These are phyloP conservation scores for Caprella mutica DNA, from an alignment of 2,888 invertebrate species.

Conservation along the genomic window DNA sequence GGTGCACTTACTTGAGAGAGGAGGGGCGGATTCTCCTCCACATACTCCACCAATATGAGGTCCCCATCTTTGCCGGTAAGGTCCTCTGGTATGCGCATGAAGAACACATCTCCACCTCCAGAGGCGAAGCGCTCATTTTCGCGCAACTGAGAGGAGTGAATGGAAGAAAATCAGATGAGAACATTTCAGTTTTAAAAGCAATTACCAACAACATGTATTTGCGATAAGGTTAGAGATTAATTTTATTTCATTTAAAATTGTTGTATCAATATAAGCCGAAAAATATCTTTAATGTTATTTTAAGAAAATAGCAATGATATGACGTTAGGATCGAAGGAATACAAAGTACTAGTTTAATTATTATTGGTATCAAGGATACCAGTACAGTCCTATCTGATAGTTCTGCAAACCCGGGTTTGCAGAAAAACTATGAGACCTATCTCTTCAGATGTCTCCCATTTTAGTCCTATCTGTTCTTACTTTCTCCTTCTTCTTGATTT, in stretches of 20 bases:
- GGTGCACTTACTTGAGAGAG: slow-evolving; percentile 72
- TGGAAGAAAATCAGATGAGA: slow-evolving; percentile 44
- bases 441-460: too few relatives aligned
- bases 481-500: slow-evolving; percentile 82
- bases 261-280: neutral
- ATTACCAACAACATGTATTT: too few relatives aligned
- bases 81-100: slow-evolving; percentile 86
- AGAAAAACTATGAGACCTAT: too few relatives aligned
- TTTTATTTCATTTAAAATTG: neutral
- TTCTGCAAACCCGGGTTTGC: too few relatives aligned
- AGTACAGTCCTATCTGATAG: too few relatives aligned
- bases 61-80: slow-evolving; percentile 48
- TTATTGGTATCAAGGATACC: too few relatives aligned
- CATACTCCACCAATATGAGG: slow-evolving; percentile 78
- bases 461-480: slow-evolving; percentile 37
- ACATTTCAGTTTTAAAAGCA: too few relatives aligned
- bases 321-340: too few relatives aligned
- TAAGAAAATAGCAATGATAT: too few relatives aligned
- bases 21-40: slow-evolving; percentile 94
- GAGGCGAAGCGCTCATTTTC: slow-evolving; percentile 87
- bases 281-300: neutral
- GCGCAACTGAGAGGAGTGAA: slow-evolving; percentile 84
- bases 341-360: too few relatives aligned
- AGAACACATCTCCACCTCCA: slow-evolving; percentile 97
- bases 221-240: too few relatives aligned